Evolutionary conservation across 2,888 invertebrate genomes (phyloP), one percentile per base, ranked within the genome.

Genomic region (Leptinotarsa tumamoca): DNA sequence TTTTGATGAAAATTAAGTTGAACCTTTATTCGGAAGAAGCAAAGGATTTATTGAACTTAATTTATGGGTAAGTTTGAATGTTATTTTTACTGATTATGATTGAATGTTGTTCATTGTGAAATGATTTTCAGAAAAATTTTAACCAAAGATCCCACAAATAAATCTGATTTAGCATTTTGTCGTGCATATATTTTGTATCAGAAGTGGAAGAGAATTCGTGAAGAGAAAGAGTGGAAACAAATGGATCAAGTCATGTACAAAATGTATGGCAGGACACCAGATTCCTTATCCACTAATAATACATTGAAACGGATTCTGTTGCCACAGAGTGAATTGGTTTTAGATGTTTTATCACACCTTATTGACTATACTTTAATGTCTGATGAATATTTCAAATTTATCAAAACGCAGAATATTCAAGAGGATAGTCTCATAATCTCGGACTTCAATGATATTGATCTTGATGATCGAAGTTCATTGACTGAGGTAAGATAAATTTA

Each of bases 181-280:
- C 79, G 85, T 54, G 79, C 81, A 69, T 85, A 82, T 71, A 83
- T 86, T 50, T 67, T 84, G 14, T 85, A 83, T 75, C 81, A 85
- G 75, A 84, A 82, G 68, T 85, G 84, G 82, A 85, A 86, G 73
- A 81, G 73, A 51, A 76, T 82, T 2, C 56, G 74, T 43, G 72
- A 72, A 66, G 18, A 71, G 3, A 78, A 79, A 18, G 77, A 78
- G 13, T 80, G 81, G 80, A 63, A 74, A 56, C 71, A 72, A 50
- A 82, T 85, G 79, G 83, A 84, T 52, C 74, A 81, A 43, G 72
- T 81, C 27, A 74, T 86, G 77, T 82, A 81, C 49, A 79, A 78
- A 68, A 80, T 80, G 67, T 85, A 83, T 77, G 72, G 77, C 14
- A 79, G 80, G 74, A 80, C 77, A 1, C 73, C 81, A 4, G 81